Base-by-base conservation (phyloP, 2,113 vertebrate genomes). In the Cheilinus undulatus region DNA sequence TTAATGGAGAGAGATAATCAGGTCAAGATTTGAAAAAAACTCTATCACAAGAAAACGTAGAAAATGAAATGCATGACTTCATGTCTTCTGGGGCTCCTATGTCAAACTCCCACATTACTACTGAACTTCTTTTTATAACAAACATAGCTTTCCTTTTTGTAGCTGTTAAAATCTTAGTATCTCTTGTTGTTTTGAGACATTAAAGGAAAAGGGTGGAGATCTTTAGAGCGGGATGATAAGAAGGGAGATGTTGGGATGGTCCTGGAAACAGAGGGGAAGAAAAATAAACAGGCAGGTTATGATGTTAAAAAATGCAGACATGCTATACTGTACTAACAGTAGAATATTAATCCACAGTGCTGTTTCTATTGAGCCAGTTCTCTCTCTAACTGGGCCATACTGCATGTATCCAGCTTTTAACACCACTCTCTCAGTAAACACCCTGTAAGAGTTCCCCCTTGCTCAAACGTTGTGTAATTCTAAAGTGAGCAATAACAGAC, bases 381-480 rank as follows among this genome's bases (percentile, higher is more conserved):
- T 20, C 51, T 4, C 2, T 36, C 51, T 26, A 27, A 54, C 7
- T 14, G 2, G 13, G 8, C n/a, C 12, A 15, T 5, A 30, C 40
- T 32, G 27, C 14, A 50, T 15, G 2, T 43, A 17, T 24, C 27
- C 3, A 24, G 9, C 11, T 7, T 23, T 38, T 60, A 46, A 5
- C 15, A 40, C 40, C 14, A 34, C n/a, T 22, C 15, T 19, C 22
- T 38, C 57, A 15, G 4, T 23, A 56, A 34, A 24, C 10, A 34
- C 19, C 7, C 30, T 19, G 10, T 1, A 30, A 30, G 40, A 49
- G 24, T 30, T 17, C 34, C 46, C 15, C n/a, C 2, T 56, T 46
- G 13, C 51, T 70, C 50, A 75, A 54, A 26, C 15, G 30, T 80
- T 58, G 38, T 46, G 48, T 53, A 74, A 80, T 45, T 7, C 3